phyloP scores from a whole-genome alignment of 2,113 vertebrate species.

The Callithrix jacchus region DNA sequence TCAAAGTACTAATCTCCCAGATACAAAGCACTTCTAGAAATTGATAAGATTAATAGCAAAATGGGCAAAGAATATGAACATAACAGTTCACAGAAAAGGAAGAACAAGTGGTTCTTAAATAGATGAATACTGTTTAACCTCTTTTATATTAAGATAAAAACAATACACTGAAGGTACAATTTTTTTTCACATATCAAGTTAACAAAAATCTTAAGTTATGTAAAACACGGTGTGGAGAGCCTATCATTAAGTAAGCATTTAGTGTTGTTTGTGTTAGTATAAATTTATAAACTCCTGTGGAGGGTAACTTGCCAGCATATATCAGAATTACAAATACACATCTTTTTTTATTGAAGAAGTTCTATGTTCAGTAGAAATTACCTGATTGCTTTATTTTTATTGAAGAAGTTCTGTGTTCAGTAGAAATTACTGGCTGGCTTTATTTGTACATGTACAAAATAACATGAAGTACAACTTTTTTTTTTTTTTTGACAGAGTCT shows the following conservation, averaged over 20 bases:
- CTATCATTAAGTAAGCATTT: neutral
- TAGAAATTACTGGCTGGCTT: neutral
- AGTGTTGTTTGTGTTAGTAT: neutral
- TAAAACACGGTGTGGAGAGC: neutral
- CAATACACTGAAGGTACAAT: neutral
- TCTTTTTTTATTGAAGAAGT: slow-evolving; percentile 3
- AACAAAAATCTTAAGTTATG: neutral
- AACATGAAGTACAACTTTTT: neutral
- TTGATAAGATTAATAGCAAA: neutral
- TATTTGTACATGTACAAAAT: neutral
- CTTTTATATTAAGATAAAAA: neutral
- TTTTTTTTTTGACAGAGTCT: too few relatives aligned
- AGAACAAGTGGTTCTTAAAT: neutral
- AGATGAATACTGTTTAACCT: neutral
- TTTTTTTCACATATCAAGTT: neutral
- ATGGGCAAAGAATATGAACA: neutral
- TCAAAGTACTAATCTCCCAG: neutral
- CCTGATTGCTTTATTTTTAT: neutral
- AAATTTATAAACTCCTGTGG: neutral
- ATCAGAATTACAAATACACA: neutral
- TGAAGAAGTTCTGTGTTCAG: neutral
- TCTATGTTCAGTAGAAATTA: neutral
- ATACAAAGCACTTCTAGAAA: neutral
- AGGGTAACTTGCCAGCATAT: neutral
- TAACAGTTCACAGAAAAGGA: neutral